Base-by-base conservation (phyloP, 2,888 invertebrate genomes). In the Tetragnatha montana region DNA sequence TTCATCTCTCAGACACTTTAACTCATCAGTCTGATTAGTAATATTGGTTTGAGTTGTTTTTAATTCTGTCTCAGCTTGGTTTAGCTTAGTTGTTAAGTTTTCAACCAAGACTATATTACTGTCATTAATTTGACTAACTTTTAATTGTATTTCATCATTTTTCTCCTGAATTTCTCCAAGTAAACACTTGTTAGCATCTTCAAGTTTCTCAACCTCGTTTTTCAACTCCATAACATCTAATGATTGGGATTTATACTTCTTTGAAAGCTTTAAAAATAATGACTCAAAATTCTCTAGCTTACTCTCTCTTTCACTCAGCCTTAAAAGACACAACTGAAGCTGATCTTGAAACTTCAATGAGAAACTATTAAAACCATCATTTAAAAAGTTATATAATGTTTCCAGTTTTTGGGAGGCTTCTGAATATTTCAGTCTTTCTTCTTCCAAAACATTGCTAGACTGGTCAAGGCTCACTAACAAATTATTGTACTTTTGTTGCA, bases 221-320 rank as follows among this genome's bases (percentile, higher is more conserved):
- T 76, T 87, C 17, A 82, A 81, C 6, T 87, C 35, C 7, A 6
- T 17, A 21, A 90, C 80, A n/a, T 76, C 82, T 19, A 79, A 17
- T 35, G 17, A 51, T 50, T 83, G 68, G 12, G 78, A 71, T 87
- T 89, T 78, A n/a, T 6, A 82, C n/a, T 74, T 69, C 2, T 68
- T 6, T 60, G n/a, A 35, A 60, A 74, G 7, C 74, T 51, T 51
- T 17, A 69, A 47, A 51, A 80, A 50, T 69, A 89, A 68, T 19
- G 81, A 35, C 50, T 87, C 80, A 21, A 81, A 19, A 73, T 14
- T 21, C 78, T 91, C 78, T 17, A 85, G 17, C 21, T 88, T 80
- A 1, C 8, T 35, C 69, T 81, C 75, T n/a, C 75, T 81, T 70
- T 81, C 69, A 60, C 76, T 51, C 4, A 84, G 14, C 22, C 69